A percentile compares a stretch with the other conserved stretches of the same genome.
These are phyloP conservation scores for Pangasius djambal DNA, from an alignment of 2,797 vertebrate genomes.

Conservation along the genomic window DNA sequence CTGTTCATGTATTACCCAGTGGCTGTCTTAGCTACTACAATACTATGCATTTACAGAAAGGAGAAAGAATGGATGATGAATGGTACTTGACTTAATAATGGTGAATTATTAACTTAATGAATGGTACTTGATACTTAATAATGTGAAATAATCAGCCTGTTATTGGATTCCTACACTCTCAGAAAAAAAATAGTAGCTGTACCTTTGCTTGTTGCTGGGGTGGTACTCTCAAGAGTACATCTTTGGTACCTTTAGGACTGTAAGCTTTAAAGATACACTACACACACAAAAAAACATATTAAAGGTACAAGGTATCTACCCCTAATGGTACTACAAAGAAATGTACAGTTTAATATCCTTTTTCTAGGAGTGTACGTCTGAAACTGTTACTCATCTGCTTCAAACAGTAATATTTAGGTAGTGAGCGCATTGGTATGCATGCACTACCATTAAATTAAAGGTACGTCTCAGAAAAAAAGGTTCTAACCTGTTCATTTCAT, in stretches of 20 bases:
- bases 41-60: conserved; percentile 37
- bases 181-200: not conserved
- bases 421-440: conserved; percentile 16
- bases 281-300: not conserved
- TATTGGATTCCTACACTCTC: not conserved
- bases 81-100: not conserved
- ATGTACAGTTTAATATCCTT: not conserved
- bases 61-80: conserved; percentile 17
- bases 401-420: conserved; percentile 29
- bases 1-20: conserved; percentile 22
- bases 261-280: not conserved
- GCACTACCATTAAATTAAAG: not conserved
- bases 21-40: conserved; percentile 22
- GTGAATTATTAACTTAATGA: too few relatives aligned
- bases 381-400: not conserved
- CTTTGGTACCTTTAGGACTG: not conserved
- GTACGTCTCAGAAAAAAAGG: not conserved
- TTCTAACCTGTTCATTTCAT: not conserved
- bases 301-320: too few relatives aligned
- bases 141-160: conserved; percentile 24
- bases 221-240: not conserved
- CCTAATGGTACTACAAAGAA: not conserved
- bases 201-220: not conserved
- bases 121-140: conserved; percentile 1
- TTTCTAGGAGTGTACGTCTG: not conserved